These are phyloP conservation scores for Saguinus midas DNA, from an alignment of 2,113 vertebrate species.

Conservation along the genomic window DNA sequence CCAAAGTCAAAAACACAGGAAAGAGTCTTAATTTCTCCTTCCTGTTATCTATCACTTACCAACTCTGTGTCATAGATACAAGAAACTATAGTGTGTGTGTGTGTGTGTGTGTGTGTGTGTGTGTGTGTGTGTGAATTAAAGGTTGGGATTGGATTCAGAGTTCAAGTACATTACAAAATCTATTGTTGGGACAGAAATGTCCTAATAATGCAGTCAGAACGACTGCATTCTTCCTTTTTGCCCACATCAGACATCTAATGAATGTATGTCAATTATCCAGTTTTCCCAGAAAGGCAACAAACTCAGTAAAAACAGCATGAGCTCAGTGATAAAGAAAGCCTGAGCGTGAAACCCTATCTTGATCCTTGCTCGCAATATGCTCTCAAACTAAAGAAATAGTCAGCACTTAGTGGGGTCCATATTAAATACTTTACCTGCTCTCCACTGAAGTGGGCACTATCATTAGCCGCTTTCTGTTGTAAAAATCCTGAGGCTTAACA, in stretches of 20 bases:
- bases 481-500: not conserved
- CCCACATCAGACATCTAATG: not conserved
- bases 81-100: not conserved
- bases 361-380: not conserved
- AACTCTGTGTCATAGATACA: not conserved
- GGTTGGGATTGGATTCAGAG: not conserved
- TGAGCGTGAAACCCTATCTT: not conserved
- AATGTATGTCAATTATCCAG: not conserved
- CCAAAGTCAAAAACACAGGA: not conserved
- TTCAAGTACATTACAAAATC: not conserved
- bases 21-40: not conserved
- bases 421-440: not conserved
- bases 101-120: not conserved
- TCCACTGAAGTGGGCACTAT: not conserved
- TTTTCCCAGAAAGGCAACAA: not conserved
- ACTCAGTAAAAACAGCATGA: not conserved
- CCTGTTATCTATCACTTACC: not conserved
- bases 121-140: not conserved
- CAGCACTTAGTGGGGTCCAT: not conserved
- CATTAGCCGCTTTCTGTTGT: not conserved
- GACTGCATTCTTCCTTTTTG: not conserved
- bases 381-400: not conserved
- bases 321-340: not conserved
- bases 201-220: not conserved
- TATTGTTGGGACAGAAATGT: not conserved